Evolutionary conservation across 2,888 invertebrate species (phyloP), one percentile per base, ranked within the genome.

Genomic region (Phortica okadai): DNA sequence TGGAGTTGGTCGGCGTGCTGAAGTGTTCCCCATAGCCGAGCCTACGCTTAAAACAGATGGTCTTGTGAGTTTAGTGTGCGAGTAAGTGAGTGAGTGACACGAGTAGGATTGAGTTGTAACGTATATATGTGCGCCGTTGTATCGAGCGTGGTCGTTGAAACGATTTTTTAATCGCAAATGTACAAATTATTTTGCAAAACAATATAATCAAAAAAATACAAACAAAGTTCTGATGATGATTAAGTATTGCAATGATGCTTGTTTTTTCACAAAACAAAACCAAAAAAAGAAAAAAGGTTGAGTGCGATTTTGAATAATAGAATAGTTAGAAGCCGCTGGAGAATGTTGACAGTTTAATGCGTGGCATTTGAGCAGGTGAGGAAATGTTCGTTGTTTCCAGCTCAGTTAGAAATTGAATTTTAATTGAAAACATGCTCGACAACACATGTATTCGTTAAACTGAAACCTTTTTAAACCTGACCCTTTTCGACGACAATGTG

Each of bases 401-500:
- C 21, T 14, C 21, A 81, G 77, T 76, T 74, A 77, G 80, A 83
- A 85, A 85, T 83, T 83, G 86, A 84, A 85, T 82, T 85, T 86
- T 82, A 87, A 87, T 85, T 85, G 85, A 62, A 73, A 67, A 76
- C 79, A 78, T 75, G 62, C 44, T 69, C 64, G 67, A 42, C 56
- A 21, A 62, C 62, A 62, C 62, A 62, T 62, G 62, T 62, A 16
- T 25, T 62, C 25, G 25, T 62, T 62, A 1, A 62, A 62, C 16
- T 25, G 21, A 62, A 62, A 62, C n/a, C 62, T 21, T 25, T 62
- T 62, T 62, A 74, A 25, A 21, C 62, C 11, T 42, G 25, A 62
- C 62, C 11, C 25, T 72, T 54, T 69, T 56, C 14, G 56, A 11
- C 59, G 59, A 21, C 54, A 11, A 44, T 21, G 25, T 11, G 50